Conservation (phyloP, 2,797 vertebrate genomes). For the Phalanger gymnotis region DNA sequence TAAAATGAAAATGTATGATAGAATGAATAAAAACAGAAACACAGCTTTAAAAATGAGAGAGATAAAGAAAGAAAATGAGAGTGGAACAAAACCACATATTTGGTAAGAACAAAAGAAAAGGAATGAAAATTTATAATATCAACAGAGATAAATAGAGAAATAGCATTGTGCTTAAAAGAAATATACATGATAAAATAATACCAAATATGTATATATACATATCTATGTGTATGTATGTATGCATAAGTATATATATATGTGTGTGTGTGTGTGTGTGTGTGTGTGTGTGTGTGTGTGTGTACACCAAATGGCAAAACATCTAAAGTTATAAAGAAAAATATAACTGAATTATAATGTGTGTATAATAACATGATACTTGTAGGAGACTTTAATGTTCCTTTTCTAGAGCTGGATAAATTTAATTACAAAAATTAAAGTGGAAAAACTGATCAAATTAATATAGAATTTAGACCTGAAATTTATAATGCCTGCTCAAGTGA, state of each 20-base stretch:
- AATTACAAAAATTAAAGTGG: not conserved
- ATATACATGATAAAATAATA: not conserved
- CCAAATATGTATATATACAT: not conserved
- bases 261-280: too few species aligned
- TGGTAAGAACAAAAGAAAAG: not conserved
- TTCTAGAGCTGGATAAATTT: not conserved
- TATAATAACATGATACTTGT: not conserved
- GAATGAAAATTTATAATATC: not conserved
- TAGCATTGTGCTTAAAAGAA: not conserved
- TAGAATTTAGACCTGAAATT: not conserved
- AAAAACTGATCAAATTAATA: not conserved
- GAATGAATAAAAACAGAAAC: not conserved
- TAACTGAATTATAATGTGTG: not conserved
- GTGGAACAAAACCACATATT: not conserved
- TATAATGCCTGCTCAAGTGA: not conserved
- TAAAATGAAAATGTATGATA: not conserved
- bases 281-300: too few species aligned
- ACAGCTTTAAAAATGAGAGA: not conserved
- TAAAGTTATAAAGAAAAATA: not conserved
- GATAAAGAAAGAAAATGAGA: not conserved
- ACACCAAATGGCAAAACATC: not conserved
- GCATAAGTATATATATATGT: not conserved
- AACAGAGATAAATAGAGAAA: not conserved
- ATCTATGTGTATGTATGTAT: fast-evolving
- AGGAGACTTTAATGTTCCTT: not conserved